A percentile compares a stretch with the other conserved stretches of the same genome.
Evolutionary conservation across 1,140 invertebrate species (phyloP).

Genomic region (Drosophila virilis): DNA sequence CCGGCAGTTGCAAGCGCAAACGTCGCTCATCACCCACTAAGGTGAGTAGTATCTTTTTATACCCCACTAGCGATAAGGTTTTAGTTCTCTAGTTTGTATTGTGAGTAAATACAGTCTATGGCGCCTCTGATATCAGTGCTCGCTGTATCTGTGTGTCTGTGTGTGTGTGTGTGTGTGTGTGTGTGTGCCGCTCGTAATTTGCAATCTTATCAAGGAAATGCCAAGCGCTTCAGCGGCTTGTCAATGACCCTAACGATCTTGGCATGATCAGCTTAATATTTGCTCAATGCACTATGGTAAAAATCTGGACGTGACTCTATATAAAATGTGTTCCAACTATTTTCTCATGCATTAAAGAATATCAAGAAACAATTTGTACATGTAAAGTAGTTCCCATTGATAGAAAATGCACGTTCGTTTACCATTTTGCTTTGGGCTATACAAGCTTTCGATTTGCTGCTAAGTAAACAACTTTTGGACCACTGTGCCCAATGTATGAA

Average conservation of each 20-base stretch:
- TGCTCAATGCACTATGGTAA: constrained; percentile 6
- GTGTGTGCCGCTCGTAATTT: background rate
- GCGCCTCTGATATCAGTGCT: no score
- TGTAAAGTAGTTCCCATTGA: no score
- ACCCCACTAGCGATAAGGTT: constrained; percentile 3
- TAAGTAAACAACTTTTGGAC: background rate
- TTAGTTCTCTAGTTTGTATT: constrained; percentile 10
- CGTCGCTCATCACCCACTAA: constrained; percentile 57
- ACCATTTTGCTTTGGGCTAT: no score
- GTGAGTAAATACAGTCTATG: no score
- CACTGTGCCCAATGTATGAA: constrained; percentile 1
- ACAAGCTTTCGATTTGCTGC: no score
- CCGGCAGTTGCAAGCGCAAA: constrained; percentile 55
- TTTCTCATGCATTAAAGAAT: no score
- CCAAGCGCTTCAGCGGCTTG: constrained; percentile 7
- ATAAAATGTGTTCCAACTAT: background rate
- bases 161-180: no score
- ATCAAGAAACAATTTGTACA: no score
- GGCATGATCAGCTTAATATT: constrained; percentile 10
- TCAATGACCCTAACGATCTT: constrained; percentile 51
- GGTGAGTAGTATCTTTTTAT: constrained; percentile 49
- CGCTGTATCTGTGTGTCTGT: constrained; percentile 9
- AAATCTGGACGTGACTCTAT: background rate
- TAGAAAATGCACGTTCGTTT: no score
- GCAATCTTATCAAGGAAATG: constrained; percentile 67